phyloP scores from a whole-genome alignment of 2,888 invertebrate genomes.

The Ectobius pallidus region DNA sequence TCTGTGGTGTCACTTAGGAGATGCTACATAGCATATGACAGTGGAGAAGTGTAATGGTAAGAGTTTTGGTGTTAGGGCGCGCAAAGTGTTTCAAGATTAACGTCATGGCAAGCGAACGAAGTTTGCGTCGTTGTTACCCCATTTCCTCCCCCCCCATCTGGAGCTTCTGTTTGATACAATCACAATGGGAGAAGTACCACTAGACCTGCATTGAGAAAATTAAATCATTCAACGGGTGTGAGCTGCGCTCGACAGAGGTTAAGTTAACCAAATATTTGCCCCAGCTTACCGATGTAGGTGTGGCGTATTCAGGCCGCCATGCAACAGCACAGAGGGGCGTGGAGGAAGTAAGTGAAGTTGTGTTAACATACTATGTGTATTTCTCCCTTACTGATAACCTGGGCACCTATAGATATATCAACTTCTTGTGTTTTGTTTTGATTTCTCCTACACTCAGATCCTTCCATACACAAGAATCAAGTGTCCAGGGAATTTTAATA shows the following conservation, averaged over 20 bases:
- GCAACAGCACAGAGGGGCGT: neutral
- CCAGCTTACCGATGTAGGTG: conserved; percentile 12
- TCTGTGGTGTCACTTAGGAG: neutral
- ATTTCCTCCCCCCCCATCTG: neutral
- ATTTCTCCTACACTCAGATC: conserved; percentile 31
- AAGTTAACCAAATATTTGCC: conserved; percentile 11
- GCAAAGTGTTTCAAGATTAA: conserved; percentile 1
- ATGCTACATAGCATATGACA: neutral
- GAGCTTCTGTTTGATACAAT: neutral
- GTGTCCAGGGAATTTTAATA: no score
- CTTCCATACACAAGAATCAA: no score
- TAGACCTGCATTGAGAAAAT: neutral
- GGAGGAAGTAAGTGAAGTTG: conserved; percentile 21
- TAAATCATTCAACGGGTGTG: neutral
- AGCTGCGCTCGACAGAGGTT: neutral
- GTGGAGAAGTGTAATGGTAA: neutral
- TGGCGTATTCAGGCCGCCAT: neutral
- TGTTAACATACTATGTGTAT: conserved; percentile 13
- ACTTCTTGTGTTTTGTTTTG: conserved; percentile 3
- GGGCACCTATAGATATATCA: conserved; percentile 1
- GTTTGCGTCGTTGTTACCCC: neutral
- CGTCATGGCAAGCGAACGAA: neutral
- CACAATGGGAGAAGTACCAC: neutral
- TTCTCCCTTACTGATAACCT: neutral
- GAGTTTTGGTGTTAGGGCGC: neutral